Evolutionary conservation across 2,888 invertebrate species (phyloP).

Genomic region (Melanotus villosus): DNA sequence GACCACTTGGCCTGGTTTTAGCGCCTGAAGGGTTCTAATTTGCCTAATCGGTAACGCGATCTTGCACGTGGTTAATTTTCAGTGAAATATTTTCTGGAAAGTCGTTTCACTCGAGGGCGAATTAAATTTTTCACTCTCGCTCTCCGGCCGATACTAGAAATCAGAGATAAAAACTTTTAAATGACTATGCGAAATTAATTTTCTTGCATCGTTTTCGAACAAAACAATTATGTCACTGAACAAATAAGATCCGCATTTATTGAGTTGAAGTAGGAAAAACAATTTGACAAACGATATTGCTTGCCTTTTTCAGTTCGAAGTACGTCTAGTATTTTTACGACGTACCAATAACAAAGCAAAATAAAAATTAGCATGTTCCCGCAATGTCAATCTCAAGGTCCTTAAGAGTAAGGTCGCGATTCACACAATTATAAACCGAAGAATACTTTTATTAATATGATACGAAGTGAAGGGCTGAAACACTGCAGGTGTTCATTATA

Average conservation of each 20-base stretch:
- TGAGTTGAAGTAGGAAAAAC: too few relatives aligned
- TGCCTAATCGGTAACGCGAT: conserved; percentile 25
- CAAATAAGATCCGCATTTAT: conserved; percentile 4
- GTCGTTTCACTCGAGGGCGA: conserved; percentile 2
- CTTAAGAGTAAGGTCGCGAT: conserved; percentile 19
- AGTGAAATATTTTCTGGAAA: conserved; percentile 16
- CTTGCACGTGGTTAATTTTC: conserved; percentile 32
- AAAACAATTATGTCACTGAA: not conserved
- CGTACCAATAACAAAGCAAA: conserved; percentile 1
- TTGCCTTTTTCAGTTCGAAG: not conserved
- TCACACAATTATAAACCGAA: conserved; percentile 19
- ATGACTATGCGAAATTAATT: not conserved
- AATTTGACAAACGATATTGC: not conserved
- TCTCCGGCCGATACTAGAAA: not conserved
- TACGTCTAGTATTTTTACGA: not conserved
- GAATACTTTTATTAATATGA: conserved; percentile 13
- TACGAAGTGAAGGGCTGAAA: conserved; percentile 24
- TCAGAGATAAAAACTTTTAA: too few relatives aligned
- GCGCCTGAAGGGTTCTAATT: conserved; percentile 11
- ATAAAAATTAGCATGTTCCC: conserved; percentile 10
- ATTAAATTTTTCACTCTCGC: conserved; percentile 8
- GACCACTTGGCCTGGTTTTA: not conserved
- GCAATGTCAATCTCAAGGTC: conserved; percentile 38
- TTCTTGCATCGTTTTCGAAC: not conserved
- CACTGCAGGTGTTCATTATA: conserved; percentile 30